Conservation (phyloP, 2,113 vertebrate species). For the Poicephalus meyeri region DNA sequence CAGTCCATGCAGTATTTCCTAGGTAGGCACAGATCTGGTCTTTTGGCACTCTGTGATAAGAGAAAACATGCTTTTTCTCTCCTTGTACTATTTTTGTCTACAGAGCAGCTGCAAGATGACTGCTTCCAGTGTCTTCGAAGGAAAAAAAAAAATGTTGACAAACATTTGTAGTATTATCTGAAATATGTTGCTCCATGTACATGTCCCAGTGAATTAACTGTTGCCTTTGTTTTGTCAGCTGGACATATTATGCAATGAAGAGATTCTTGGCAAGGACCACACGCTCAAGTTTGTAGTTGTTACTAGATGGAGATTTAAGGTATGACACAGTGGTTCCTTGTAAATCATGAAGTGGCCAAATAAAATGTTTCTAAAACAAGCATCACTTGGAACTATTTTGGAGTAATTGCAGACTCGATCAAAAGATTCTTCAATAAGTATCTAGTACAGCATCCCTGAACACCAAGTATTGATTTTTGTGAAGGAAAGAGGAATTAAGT, state of each 20-base stretch:
- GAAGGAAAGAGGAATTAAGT: background rate
- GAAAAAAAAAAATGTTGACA: background rate
- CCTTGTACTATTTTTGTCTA: background rate
- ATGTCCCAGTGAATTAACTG: background rate
- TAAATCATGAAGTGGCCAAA: background rate
- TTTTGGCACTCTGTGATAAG: background rate
- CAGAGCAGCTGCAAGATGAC: background rate
- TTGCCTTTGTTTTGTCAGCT: constrained; percentile 77
- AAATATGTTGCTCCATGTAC: background rate
- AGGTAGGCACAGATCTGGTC: background rate
- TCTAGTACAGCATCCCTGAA: background rate
- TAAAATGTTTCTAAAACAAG: background rate
- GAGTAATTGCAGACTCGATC: background rate
- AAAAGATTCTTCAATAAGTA: background rate
- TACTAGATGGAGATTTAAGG: constrained; percentile 99
- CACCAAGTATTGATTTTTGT: background rate
- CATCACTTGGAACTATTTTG: background rate
- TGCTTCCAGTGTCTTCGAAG: background rate
- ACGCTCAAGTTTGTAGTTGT: constrained; percentile 99
- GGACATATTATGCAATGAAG: constrained; percentile 99
- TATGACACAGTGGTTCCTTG: constrained; percentile 30
- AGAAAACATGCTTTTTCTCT: background rate
- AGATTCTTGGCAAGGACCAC: constrained; percentile 98
- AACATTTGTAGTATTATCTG: background rate
- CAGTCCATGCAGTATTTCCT: background rate